These are phyloP conservation scores for Isichthys henryi DNA, from an alignment of 2,113 vertebrate species.

Conservation along the genomic window DNA sequence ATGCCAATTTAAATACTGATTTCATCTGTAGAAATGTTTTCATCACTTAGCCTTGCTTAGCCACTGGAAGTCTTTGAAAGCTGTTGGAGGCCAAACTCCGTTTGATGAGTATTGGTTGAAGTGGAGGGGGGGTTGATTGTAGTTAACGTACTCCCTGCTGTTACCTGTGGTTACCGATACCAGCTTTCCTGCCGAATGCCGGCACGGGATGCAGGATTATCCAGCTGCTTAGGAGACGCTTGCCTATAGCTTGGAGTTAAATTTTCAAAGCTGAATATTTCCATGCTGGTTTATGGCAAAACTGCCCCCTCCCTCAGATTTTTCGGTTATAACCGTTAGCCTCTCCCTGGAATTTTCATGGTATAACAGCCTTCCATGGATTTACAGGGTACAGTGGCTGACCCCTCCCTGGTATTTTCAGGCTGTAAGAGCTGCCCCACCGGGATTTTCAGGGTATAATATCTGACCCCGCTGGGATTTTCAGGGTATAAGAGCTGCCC, in stretches of 20 bases:
- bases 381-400: not conserved
- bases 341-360: not conserved
- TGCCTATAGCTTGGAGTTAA: not conserved
- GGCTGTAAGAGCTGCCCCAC: not conserved
- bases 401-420: not conserved
- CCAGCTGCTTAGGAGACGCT: not conserved
- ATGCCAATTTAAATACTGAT: slow-evolving; percentile 8
- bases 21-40: not conserved
- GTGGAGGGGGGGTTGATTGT: not conserved
- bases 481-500: not conserved
- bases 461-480: no score
- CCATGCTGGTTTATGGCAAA: not conserved
- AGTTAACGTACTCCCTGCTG: not conserved
- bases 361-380: not conserved
- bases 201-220: not conserved
- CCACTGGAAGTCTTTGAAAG: not conserved
- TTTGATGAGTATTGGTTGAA: not conserved
- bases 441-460: not conserved
- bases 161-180: not conserved
- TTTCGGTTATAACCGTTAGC: not conserved
- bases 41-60: not conserved
- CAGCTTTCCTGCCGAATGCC: not conserved
- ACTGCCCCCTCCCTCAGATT: not conserved
- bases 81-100: not conserved
- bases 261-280: not conserved